A percentile compares a stretch with the other conserved stretches of the same genome.
Conservation (phyloP, 2,797 vertebrate genomes). For the Macrochelys suwanniensis region DNA sequence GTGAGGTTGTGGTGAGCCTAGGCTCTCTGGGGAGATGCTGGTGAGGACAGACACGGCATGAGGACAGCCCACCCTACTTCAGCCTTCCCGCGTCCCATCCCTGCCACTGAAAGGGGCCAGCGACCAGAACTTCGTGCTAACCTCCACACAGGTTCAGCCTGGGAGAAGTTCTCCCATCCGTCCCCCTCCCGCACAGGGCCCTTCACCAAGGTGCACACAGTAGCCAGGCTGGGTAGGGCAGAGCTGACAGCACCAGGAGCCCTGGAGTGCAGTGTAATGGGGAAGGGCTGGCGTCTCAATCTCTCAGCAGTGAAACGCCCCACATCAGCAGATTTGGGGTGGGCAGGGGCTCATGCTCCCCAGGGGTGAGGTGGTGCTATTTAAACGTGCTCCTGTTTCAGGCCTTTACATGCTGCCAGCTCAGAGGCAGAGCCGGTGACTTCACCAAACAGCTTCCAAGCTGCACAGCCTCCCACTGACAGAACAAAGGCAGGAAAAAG, state of each 20-base stretch:
- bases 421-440: neutral
- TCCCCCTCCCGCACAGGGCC: neutral
- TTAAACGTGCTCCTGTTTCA: neutral
- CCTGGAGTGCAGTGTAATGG: neutral
- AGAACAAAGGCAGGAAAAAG: constrained; percentile 76
- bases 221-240: neutral
- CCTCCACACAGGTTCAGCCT: neutral
- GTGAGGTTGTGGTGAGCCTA: neutral
- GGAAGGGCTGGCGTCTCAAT: no score
- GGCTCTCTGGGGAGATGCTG: neutral
- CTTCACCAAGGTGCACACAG: neutral
- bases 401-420: neutral
- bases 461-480: neutral
- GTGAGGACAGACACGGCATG: neutral
- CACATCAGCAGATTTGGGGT: neutral
- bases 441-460: neutral
- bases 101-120: neutral
- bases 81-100: neutral
- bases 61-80: neutral
- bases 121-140: neutral
- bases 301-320: neutral
- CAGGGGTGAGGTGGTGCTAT: neutral
- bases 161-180: neutral
- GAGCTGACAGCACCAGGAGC: neutral
- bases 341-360: neutral